A percentile compares a stretch with the other conserved stretches of the same genome.
phyloP scores from a whole-genome alignment of 2,888 invertebrate species.

The Synanthedon tipuliformis region DNA sequence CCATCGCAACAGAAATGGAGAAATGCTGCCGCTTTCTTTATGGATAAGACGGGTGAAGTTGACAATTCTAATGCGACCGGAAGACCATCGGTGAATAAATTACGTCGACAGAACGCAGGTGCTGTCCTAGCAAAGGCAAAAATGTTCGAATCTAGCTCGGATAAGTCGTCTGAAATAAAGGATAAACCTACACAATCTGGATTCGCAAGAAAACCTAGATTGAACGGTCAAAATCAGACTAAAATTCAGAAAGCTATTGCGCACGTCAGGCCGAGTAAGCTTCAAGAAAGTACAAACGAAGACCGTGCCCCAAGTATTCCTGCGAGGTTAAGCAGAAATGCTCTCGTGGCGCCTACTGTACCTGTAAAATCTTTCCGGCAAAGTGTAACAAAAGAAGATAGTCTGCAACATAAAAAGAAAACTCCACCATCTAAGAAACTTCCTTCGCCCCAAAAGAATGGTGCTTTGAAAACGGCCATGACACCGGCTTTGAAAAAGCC shows the following conservation, averaged over 20 bases:
- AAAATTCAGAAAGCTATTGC: constrained; percentile 33
- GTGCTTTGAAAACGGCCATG: constrained; percentile 19
- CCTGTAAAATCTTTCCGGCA: constrained; percentile 18
- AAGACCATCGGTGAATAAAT: constrained; percentile 78
- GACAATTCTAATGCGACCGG: constrained; percentile 64
- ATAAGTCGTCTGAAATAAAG: constrained; percentile 52
- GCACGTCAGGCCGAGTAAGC: constrained; percentile 31
- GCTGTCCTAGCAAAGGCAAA: constrained; percentile 84
- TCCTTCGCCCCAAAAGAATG: constrained; percentile 36
- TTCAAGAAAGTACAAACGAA: constrained; percentile 15
- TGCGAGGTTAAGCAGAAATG: constrained; percentile 18
- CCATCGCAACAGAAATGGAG: constrained; percentile 60
- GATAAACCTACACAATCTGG: constrained; percentile 37
- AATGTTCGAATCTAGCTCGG: constrained; percentile 74
- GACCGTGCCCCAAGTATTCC: constrained; percentile 22
- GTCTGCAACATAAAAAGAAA: constrained; percentile 35
- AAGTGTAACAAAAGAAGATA: constrained; percentile 25
- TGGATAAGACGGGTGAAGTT: constrained; percentile 58
- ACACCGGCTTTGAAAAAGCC: constrained; percentile 72
- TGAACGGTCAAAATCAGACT: constrained; percentile 30
- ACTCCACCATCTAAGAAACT: constrained; percentile 39
- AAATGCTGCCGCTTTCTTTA: constrained; percentile 67
- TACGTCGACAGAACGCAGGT: constrained; percentile 81
- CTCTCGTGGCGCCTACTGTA: constrained; percentile 13
- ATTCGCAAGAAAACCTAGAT: constrained; percentile 56